A percentile compares a stretch with the other conserved stretches of the same genome.
These are phyloP conservation scores for Hyppa rectilinea DNA, from an alignment of 2,888 invertebrate genomes.

Conservation along the genomic window DNA sequence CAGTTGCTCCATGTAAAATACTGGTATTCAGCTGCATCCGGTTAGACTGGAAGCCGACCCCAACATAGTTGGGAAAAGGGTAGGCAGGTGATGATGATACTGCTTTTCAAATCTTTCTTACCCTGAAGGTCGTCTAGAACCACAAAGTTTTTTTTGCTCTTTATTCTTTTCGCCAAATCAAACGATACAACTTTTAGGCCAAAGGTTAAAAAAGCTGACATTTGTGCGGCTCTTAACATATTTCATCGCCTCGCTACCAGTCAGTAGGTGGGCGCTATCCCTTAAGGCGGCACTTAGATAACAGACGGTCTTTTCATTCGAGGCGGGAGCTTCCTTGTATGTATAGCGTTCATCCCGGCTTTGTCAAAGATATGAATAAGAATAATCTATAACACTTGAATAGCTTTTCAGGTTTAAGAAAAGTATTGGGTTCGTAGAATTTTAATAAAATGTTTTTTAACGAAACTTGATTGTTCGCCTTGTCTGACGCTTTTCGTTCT, in stretches of 20 bases:
- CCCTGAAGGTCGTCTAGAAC: neutral
- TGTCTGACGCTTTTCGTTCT: neutral
- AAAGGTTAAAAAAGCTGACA: neutral
- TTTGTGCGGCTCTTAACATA: neutral
- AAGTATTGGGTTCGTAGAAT: constrained; percentile 31
- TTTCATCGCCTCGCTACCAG: neutral
- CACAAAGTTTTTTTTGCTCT: neutral
- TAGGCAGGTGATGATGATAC: too few relatives aligned
- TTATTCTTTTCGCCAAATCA: neutral
- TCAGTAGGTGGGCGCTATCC: constrained; percentile 16
- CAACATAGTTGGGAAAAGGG: too few relatives aligned
- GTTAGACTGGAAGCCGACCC: too few relatives aligned
- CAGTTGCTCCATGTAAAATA: too few relatives aligned
- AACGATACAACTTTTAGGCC: neutral
- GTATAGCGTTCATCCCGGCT: constrained; percentile 51
- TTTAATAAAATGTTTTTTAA: constrained; percentile 30
- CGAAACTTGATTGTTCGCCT: constrained; percentile 4
- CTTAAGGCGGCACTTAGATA: constrained; percentile 57
- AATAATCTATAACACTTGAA: constrained; percentile 62
- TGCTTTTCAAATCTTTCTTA: neutral
- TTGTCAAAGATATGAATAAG: constrained; percentile 59
- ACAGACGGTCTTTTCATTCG: constrained; percentile 56
- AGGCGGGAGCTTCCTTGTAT: constrained; percentile 45
- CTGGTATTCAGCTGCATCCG: too few relatives aligned
- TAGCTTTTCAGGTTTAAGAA: constrained; percentile 51